Evolutionary conservation across 1,140 invertebrate species (phyloP).

Genomic region (Cotesia typhae): DNA sequence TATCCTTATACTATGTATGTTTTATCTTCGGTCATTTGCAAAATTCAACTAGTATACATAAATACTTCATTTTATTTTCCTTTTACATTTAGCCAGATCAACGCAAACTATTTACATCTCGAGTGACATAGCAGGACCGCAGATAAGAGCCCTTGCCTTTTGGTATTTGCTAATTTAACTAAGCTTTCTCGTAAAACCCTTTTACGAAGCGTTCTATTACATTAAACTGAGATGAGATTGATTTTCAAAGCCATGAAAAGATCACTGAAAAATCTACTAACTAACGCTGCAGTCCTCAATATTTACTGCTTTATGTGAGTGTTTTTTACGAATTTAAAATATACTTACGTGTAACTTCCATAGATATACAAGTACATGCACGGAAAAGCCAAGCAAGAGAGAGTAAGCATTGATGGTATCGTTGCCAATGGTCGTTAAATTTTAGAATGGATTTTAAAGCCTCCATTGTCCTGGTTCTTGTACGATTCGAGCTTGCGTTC

Average conservation of each 20-base stretch:
- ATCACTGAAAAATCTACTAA: conserved; percentile 14
- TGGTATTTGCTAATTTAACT: too few species aligned
- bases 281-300: conserved; percentile 25
- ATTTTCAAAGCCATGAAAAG: conserved; percentile 16
- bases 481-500: neutral
- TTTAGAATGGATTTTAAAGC: conserved; percentile 6
- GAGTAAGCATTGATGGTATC: conserved; percentile 4
- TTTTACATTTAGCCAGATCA: too few species aligned
- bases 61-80: too few species aligned
- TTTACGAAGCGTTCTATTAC: neutral
- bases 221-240: conserved; percentile 33
- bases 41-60: too few species aligned
- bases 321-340: conserved; percentile 29
- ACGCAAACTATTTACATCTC: too few species aligned
- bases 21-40: too few species aligned
- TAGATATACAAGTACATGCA: neutral
- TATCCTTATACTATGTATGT: too few species aligned
- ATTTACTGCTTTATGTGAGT: conserved; percentile 26
- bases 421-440: conserved; percentile 8
- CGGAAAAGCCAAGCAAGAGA: too few species aligned
- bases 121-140: too few species aligned
- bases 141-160: too few species aligned
- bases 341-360: conserved; percentile 25
- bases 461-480: neutral
- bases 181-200: neutral